Evolutionary conservation across 2,797 vertebrate species (phyloP).

Genomic region (Notolabrus celidotus): DNA sequence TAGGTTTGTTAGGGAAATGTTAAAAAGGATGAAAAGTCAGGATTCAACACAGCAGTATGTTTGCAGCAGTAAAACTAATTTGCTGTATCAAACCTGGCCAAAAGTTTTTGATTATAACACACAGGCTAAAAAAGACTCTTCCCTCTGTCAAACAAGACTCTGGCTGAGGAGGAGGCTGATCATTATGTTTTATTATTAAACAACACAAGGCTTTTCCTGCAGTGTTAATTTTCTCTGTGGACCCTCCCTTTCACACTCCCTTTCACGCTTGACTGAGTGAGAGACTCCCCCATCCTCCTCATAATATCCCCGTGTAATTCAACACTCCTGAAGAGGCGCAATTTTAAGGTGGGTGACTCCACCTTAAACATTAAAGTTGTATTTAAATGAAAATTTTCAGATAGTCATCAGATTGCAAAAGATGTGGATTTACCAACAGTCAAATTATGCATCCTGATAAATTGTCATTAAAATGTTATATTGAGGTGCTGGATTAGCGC

Average conservation of each 20-base stretch:
- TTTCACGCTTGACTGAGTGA: neutral
- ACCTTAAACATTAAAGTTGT: no score
- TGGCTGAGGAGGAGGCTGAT: neutral
- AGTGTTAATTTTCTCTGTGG: neutral
- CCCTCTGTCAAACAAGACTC: no score
- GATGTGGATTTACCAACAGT: no score
- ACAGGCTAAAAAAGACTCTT: neutral
- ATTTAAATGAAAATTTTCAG: no score
- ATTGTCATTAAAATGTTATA: no score
- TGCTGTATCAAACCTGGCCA: neutral
- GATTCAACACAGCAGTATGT: neutral
- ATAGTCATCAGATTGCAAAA: no score
- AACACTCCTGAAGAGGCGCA: neutral
- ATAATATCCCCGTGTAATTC: neutral
- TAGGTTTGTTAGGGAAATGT: conserved; percentile 18
- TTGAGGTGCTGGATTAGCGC: no score
- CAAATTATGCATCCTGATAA: no score
- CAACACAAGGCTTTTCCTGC: neutral
- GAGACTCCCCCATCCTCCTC: neutral
- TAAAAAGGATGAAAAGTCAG: neutral
- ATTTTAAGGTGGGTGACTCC: no score
- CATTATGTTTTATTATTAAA: neutral
- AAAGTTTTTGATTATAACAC: neutral
- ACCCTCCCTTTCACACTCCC: neutral
- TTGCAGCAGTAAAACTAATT: neutral